These are phyloP conservation scores for Anolis carolinensis DNA, from an alignment of 2,113 vertebrate species.

Conservation along the genomic window DNA sequence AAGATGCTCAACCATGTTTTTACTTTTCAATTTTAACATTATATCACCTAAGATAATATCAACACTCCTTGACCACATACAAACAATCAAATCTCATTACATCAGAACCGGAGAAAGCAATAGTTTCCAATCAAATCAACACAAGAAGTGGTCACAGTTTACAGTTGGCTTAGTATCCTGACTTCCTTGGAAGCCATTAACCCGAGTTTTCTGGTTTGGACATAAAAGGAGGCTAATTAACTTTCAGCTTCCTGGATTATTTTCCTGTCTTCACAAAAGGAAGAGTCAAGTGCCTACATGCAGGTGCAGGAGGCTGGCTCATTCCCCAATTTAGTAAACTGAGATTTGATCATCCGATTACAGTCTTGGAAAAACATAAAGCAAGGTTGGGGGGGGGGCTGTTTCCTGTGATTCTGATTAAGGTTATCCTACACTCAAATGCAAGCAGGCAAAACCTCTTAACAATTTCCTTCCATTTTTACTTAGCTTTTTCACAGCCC, in stretches of 20 bases:
- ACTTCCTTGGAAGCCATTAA: not conserved
- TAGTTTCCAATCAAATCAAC: not conserved
- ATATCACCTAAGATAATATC: not conserved
- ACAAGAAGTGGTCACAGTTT: not conserved
- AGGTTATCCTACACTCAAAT: not conserved
- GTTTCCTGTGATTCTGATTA: slow-evolving; percentile 36
- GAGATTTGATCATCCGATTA: not conserved
- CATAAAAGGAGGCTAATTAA: not conserved
- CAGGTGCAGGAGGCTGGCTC: not conserved
- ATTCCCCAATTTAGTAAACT: not conserved
- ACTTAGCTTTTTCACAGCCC: not conserved
- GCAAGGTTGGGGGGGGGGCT: not conserved
- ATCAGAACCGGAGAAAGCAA: not conserved
- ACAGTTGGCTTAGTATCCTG: not conserved
- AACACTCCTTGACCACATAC: not conserved
- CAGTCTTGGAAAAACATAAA: not conserved
- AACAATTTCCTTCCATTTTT: not conserved
- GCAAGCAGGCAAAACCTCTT: not conserved
- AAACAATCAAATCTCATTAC: not conserved
- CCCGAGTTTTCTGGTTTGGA: not conserved
- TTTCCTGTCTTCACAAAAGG: not conserved
- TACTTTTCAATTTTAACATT: not conserved
- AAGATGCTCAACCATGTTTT: not conserved
- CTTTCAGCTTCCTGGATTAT: not conserved
- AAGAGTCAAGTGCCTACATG: not conserved